Evolutionary conservation across 2,888 invertebrate species (phyloP).

Genomic region (Cephus pulcher): DNA sequence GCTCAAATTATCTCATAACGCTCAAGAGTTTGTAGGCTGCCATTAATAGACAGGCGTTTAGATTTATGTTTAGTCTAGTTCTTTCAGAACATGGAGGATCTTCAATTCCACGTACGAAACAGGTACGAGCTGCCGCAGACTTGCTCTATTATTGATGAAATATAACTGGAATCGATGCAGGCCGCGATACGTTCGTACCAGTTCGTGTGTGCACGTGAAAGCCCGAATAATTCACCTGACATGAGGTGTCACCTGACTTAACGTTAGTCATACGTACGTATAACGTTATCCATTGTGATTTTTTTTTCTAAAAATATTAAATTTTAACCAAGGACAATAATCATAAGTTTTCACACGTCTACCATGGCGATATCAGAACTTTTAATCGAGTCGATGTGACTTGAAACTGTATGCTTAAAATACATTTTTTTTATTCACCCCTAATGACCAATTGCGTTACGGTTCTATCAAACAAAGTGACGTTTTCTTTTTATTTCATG

Average conservation of each 20-base stretch:
- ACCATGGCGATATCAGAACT: background rate
- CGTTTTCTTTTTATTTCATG: background rate
- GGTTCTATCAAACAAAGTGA: background rate
- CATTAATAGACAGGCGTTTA: background rate
- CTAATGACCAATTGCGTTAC: background rate
- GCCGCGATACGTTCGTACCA: background rate
- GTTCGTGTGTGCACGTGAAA: background rate
- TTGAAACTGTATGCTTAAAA: background rate
- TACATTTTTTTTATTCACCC: background rate
- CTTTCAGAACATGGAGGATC: background rate
- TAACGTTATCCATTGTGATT: background rate
- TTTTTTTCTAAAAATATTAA: background rate
- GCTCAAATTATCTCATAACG: background rate
- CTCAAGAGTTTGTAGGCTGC: background rate
- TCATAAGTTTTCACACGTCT: background rate
- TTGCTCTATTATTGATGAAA: slow-evolving; percentile 31
- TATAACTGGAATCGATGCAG: slow-evolving; percentile 33
- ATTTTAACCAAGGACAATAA: background rate
- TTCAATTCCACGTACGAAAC: background rate
- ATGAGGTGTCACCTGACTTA: background rate
- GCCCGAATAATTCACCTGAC: background rate
- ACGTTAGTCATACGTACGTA: background rate
- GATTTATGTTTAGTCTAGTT: background rate
- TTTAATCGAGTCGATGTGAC: background rate
- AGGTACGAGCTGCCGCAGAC: slow-evolving; percentile 8